Conservation (phyloP, 1,140 invertebrate genomes). For the Atta cephalotes region DNA sequence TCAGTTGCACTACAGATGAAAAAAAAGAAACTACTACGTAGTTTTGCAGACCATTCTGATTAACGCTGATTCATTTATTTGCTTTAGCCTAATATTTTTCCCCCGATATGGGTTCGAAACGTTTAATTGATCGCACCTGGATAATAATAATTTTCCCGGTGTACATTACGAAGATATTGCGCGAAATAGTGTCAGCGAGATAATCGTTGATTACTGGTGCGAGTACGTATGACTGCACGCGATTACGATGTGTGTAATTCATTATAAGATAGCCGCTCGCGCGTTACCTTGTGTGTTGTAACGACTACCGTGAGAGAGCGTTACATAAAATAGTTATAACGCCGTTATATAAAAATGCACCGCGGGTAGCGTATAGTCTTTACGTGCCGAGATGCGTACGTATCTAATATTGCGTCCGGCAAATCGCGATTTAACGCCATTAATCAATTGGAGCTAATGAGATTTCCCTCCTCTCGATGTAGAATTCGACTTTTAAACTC, state of each 20-base stretch:
- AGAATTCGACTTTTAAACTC: not conserved
- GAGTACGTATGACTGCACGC: slow-evolving; percentile 4
- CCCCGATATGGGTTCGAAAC: not conserved
- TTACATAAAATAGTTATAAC: slow-evolving; percentile 54
- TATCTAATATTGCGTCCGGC: not conserved
- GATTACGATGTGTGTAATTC: slow-evolving; percentile 50
- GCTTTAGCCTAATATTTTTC: slow-evolving; percentile 2
- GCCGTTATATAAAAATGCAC: slow-evolving; percentile 42
- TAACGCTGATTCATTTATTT: slow-evolving; percentile 31
- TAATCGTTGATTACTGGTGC: slow-evolving; percentile 61
- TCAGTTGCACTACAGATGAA: not conserved
- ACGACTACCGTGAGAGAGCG: slow-evolving; percentile 9
- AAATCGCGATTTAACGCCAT: slow-evolving; percentile 9
- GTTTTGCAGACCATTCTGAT: not conserved
- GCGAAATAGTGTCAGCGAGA: slow-evolving; percentile 70
- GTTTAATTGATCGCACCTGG: slow-evolving; percentile 18
- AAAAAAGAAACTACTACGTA: no score
- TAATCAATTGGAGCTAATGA: slow-evolving; percentile 28
- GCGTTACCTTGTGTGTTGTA: slow-evolving; percentile 33
- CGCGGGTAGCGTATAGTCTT: not conserved
- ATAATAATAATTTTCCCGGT: slow-evolving; percentile 27
- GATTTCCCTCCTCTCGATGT: not conserved
- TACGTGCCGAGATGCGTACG: not conserved
- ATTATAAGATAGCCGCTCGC: slow-evolving; percentile 40
- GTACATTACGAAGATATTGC: slow-evolving; percentile 51